phyloP scores from a whole-genome alignment of 2,113 vertebrate species.

The Gorsachius goisagi region DNA sequence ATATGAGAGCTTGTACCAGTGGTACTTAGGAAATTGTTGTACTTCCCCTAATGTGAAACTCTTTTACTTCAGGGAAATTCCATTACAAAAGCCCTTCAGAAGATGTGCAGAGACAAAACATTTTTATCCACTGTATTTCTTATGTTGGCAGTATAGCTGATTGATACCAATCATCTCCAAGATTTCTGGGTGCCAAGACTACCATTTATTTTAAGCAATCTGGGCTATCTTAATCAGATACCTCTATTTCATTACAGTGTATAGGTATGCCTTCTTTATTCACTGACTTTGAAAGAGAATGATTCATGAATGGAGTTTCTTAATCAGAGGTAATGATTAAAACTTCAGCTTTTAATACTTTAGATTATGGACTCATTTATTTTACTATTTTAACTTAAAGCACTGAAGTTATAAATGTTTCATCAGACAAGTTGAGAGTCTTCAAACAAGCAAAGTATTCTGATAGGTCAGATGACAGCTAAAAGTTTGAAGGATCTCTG shows the following conservation, averaged over 20 bases:
- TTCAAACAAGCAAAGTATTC: not conserved
- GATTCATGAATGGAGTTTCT: slow-evolving; percentile 8
- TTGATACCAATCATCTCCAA: not conserved
- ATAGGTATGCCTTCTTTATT: not conserved
- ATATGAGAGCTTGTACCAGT: not conserved
- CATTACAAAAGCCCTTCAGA: not conserved
- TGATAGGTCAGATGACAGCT: not conserved
- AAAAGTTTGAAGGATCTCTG: not conserved
- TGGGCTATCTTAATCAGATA: not conserved
- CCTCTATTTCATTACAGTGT: not conserved
- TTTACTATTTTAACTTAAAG: slow-evolving; percentile 8
- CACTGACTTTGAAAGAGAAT: slow-evolving; percentile 22
- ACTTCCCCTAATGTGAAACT: not conserved
- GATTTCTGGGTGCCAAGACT: not conserved
- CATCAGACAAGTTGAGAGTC: not conserved
- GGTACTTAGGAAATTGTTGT: not conserved
- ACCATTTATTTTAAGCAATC: not conserved
- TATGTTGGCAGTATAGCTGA: not conserved
- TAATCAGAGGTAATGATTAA: not conserved
- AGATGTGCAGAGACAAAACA: not conserved
- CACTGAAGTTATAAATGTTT: not conserved
- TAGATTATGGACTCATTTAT: not conserved
- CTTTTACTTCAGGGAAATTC: not conserved
- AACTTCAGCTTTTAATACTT: not conserved
- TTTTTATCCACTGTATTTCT: not conserved